Conservation (phyloP, 2,113 vertebrate genomes). For the Gasterosteus nipponicus region DNA sequence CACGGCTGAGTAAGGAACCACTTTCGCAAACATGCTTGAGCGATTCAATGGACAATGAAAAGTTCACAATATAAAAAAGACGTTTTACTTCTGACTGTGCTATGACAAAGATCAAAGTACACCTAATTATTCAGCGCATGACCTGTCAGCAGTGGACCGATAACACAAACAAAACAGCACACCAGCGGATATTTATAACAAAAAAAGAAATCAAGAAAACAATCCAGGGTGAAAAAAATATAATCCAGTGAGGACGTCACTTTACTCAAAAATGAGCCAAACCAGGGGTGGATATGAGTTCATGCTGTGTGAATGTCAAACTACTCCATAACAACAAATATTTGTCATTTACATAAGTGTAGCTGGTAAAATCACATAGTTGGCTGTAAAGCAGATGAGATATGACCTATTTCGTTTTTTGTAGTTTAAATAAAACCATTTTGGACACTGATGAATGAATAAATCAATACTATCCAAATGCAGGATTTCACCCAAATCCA, state of each 20-base stretch:
- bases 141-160: background rate
- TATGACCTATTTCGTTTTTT: background rate
- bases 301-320: constrained; percentile 10
- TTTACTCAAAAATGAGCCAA: constrained; percentile 1
- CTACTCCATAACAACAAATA: background rate
- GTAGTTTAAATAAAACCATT: no score
- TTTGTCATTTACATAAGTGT: no score
- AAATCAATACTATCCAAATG: background rate
- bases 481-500: background rate
- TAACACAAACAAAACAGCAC: background rate
- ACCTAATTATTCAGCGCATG: background rate
- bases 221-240: no score
- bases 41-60: background rate
- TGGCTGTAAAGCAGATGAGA: no score
- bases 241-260: background rate
- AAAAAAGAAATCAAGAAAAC: no score
- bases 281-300: background rate
- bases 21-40: background rate
- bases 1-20: background rate
- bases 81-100: background rate
- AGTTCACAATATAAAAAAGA: background rate
- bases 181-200: background rate
- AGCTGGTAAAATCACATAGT: no score
- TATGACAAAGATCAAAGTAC: background rate
- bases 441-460: background rate